Base-by-base conservation (phyloP, 1,140 invertebrate genomes). In the Mylabris phalerata region DNA sequence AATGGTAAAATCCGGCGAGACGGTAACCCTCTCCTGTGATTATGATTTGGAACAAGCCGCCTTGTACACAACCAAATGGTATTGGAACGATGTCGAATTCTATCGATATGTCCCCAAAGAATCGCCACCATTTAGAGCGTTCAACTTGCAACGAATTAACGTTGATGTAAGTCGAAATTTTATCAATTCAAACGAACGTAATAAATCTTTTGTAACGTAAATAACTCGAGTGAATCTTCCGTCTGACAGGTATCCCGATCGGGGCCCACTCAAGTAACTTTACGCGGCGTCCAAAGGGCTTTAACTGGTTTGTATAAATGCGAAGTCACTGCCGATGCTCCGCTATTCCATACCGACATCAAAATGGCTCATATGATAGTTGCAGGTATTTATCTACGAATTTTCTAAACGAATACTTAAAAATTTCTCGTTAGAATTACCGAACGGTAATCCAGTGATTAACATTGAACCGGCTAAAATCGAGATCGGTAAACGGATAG, bases 11-110 rank as follows among this genome's bases (percentile, higher is more conserved):
- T 82, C 82, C 26, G 87, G 87, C 7, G 83, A 85, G 64, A 80
- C 84, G 6, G 86, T 86, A 25, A 80, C 82, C 45, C 78, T 93
- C 45, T 80, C 83, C 13, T 93, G 90, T 73, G 80, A 85, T 64
- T 93, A 91, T 71, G 89, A 92, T 70, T 76, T 92, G 57, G 86
- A 91, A 64, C 78, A 82, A 38, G 84, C 82, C 19, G 75, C 81
- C 6, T 79, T 93, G 2, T 93, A 93, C 71, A 86, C 87, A 1
- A 86, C 92, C 62, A 86, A 89, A 73, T 93, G 89, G 89, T 92
- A 91, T 73, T 79, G 85, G 48, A 82, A 84, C 41, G 84, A 86
- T 44, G 79, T 81, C 13, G 90, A 93, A 75, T 93, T 93, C 79
- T 90, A 88, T 75, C 78, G 86, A 65, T 90, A 82, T 68, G 79